Evolutionary conservation across 2,797 vertebrate genomes (phyloP).

Genomic region (Amniataba percoides): DNA sequence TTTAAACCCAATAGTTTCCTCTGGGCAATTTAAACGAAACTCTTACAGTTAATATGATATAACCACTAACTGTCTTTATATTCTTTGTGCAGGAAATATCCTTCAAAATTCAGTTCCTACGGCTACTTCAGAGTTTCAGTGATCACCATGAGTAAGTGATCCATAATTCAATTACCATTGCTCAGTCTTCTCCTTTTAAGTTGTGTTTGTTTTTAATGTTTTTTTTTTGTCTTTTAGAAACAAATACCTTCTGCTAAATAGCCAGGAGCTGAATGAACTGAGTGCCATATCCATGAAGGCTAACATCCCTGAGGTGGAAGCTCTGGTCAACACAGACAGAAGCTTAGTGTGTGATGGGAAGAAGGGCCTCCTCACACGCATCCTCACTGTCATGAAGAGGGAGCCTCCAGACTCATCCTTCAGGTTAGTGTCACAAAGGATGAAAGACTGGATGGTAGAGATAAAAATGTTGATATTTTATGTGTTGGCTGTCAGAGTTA

Average conservation of each 20-base stretch:
- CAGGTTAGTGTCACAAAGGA: slow-evolving; percentile 83
- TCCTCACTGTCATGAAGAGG: slow-evolving; percentile 98
- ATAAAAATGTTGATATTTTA: neutral
- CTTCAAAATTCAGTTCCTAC: slow-evolving; percentile 97
- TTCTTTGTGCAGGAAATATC: slow-evolving; percentile 91
- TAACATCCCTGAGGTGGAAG: slow-evolving; percentile 98
- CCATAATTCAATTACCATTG: neutral
- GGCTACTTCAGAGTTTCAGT: slow-evolving; percentile 98
- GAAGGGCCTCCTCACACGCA: slow-evolving; percentile 94
- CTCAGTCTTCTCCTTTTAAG: neutral
- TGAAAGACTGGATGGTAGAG: neutral
- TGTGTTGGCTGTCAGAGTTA: neutral
- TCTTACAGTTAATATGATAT: neutral
- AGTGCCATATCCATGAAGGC: slow-evolving; percentile 98
- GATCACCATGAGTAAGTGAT: slow-evolving; percentile 97
- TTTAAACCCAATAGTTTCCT: neutral
- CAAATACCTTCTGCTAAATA: slow-evolving; percentile 97
- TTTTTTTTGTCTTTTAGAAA: slow-evolving; percentile 86
- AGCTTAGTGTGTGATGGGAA: slow-evolving; percentile 97
- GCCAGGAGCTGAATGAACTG: slow-evolving; percentile 96
- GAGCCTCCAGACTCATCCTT: slow-evolving; percentile 98
- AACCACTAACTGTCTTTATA: neutral
- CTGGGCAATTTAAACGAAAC: neutral
- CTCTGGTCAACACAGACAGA: slow-evolving; percentile 97
- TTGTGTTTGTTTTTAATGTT: neutral